A percentile compares a stretch with the other conserved stretches of the same genome.
Evolutionary conservation across 2,113 vertebrate species (phyloP).

Genomic region (Passer domesticus): DNA sequence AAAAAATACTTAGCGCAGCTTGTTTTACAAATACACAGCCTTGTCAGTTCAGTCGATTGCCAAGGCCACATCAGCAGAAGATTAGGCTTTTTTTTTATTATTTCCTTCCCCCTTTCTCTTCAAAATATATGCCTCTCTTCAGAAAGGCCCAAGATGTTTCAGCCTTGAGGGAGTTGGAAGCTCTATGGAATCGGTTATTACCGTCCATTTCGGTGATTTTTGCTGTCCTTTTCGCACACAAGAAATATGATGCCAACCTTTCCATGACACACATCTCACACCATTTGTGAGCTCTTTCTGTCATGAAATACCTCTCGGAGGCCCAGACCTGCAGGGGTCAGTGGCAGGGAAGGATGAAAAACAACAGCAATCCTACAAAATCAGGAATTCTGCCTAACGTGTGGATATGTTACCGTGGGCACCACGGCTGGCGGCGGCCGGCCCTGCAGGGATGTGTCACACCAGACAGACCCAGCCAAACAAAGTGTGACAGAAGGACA

Average conservation of each 20-base stretch:
- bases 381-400: background rate
- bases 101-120: background rate
- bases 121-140: background rate
- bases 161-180: constrained; percentile 55
- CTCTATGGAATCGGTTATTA: background rate
- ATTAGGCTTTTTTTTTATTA: background rate
- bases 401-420: background rate
- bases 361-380: constrained; percentile 5
- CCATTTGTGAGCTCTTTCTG: constrained; percentile 20
- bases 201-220: background rate
- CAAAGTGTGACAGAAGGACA: background rate
- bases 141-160: background rate
- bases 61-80: constrained; percentile 28
- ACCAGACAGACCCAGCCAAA: background rate
- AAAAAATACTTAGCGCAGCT: constrained; percentile 71
- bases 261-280: background rate
- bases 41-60: constrained; percentile 18
- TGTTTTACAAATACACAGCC: constrained; percentile 65
- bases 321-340: background rate
- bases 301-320: background rate
- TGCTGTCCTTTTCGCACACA: background rate
- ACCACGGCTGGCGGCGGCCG: background rate
- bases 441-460: background rate
- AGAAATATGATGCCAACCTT: constrained; percentile 37
- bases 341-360: background rate